A percentile compares a stretch with the other conserved stretches of the same genome.
These are phyloP conservation scores for Peromyscus maniculatus DNA, from an alignment of 2,113 vertebrate species.

Conservation along the genomic window DNA sequence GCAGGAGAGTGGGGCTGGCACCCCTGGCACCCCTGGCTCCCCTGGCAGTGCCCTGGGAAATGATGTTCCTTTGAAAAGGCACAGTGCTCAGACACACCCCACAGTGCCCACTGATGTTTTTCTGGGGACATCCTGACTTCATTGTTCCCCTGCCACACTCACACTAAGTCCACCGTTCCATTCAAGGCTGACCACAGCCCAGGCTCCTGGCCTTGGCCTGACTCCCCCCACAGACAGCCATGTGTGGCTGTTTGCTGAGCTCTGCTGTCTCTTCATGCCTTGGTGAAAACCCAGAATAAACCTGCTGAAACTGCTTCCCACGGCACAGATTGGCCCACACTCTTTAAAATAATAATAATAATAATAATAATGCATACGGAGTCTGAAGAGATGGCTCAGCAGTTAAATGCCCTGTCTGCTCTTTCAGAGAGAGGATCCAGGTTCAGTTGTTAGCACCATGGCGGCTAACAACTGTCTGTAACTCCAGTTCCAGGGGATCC, in stretches of 20 bases:
- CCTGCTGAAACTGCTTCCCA: not conserved
- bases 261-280: not conserved
- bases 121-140: not conserved
- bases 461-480: not conserved
- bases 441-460: not conserved
- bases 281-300: not conserved
- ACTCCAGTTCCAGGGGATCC: not conserved
- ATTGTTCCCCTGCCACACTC: not conserved
- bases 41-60: not conserved
- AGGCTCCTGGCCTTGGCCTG: not conserved
- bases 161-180: not conserved
- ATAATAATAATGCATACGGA: not conserved
- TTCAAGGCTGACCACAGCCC: not conserved
- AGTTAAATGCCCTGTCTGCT: not conserved
- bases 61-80: not conserved
- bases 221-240: not conserved
- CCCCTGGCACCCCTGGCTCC: not conserved
- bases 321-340: not conserved
- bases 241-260: not conserved
- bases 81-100: not conserved
- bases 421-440: not conserved
- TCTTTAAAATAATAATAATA: not conserved
- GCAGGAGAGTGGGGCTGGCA: not conserved
- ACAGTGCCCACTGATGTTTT: not conserved
- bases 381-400: not conserved